Percentiles rank a stretch among this genome's conserved stretches.
Conservation (phyloP, 2,888 invertebrate genomes). For the Zelleria hepariella region DNA sequence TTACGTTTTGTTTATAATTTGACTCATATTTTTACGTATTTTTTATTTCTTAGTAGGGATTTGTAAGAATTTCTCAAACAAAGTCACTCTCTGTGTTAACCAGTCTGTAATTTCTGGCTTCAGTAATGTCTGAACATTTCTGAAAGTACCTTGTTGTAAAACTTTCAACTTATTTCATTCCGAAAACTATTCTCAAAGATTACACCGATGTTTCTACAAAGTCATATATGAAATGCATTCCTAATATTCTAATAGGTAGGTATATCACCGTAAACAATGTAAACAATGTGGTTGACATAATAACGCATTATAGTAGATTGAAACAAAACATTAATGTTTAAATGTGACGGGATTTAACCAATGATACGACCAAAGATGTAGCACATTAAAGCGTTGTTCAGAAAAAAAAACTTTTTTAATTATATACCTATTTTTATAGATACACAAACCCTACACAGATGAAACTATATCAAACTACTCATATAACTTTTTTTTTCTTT, state of each 20-base stretch:
- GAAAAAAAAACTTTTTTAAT: slow-evolving; percentile 27
- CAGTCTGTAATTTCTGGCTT: no score
- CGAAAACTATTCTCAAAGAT: not conserved
- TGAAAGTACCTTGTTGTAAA: not conserved
- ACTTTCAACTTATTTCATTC: not conserved
- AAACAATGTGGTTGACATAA: slow-evolving; percentile 5
- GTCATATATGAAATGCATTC: slow-evolving; percentile 37
- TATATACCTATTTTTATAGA: no score
- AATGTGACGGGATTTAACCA: slow-evolving; percentile 67
- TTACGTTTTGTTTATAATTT: not conserved
- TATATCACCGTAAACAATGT: slow-evolving; percentile 17
- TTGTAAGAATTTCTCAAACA: no score
- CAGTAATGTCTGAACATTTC: no score
- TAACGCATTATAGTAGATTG: slow-evolving; percentile 19
- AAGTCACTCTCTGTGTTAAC: no score
- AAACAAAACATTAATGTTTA: slow-evolving; percentile 9
- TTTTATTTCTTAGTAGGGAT: not conserved
- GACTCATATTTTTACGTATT: no score
- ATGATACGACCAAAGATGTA: slow-evolving; percentile 79
- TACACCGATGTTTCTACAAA: not conserved
- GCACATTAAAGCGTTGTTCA: slow-evolving; percentile 66
- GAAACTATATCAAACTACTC: no score
- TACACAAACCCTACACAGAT: no score
- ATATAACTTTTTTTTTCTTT: no score
- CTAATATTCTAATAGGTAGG: slow-evolving; percentile 29